Evolutionary conservation across 1,140 invertebrate genomes (phyloP).

Genomic region (Drosophila baimaii): DNA sequence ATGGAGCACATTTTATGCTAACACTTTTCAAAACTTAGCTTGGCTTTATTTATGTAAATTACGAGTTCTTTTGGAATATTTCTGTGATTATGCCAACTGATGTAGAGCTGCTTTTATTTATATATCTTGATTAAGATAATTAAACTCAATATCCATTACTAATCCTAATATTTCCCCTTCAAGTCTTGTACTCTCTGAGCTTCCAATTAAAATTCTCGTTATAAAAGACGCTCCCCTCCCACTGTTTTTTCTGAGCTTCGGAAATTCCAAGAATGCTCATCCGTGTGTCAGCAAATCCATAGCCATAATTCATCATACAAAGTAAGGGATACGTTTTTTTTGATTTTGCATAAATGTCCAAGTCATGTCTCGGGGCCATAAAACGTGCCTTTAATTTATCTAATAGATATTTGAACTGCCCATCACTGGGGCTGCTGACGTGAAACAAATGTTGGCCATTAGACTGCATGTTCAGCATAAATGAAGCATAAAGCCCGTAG

Average conservation of each 20-base stretch:
- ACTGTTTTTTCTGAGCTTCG: conserved; percentile 2
- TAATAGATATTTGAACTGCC: conserved; percentile 74
- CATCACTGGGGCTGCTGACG: conserved; percentile 66
- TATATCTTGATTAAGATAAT: no score
- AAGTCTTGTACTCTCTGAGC: background rate
- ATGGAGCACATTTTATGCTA: background rate
- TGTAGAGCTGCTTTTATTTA: background rate
- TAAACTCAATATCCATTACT: background rate
- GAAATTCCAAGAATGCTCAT: conserved; percentile 38
- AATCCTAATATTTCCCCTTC: background rate
- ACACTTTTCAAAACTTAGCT: background rate
- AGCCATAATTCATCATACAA: conserved; percentile 37
- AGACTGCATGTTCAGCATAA: conserved; percentile 68
- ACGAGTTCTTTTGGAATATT: background rate
- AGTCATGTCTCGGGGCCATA: conserved; percentile 23
- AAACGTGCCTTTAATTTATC: conserved; percentile 64
- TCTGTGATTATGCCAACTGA: no score
- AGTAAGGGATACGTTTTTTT: conserved; percentile 5
- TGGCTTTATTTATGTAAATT: background rate
- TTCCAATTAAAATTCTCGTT: background rate
- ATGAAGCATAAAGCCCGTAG: conserved; percentile 32
- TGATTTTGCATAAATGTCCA: conserved; percentile 37
- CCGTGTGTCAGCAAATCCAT: conserved; percentile 5
- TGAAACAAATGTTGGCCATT: conserved; percentile 72
- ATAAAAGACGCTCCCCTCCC: background rate